Percentiles rank a stretch among this genome's conserved stretches.
phyloP scores from a whole-genome alignment of 2,797 vertebrate genomes.

The Saxicola maurus region DNA sequence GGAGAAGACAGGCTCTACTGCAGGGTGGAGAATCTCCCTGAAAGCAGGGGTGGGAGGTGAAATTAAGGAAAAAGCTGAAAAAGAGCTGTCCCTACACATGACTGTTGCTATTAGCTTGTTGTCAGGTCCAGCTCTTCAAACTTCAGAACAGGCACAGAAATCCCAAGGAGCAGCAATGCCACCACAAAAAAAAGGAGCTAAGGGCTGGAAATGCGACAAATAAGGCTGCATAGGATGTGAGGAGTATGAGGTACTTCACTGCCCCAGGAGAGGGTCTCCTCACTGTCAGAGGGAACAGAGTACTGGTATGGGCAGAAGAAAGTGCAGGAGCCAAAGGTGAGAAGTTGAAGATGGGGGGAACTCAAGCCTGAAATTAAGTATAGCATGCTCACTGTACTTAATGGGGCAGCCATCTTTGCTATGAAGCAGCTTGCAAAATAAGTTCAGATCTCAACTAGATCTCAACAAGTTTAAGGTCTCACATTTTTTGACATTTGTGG shows the following conservation, averaged over 20 bases:
- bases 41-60: accelerated
- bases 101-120: background rate
- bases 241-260: background rate
- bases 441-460: background rate
- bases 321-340: background rate
- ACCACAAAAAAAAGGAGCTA: background rate
- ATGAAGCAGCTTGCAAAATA: background rate
- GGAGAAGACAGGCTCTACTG: background rate
- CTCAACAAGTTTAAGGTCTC: background rate
- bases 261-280: background rate
- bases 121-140: background rate
- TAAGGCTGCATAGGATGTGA: background rate
- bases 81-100: background rate
- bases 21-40: background rate
- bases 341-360: background rate
- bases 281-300: accelerated
- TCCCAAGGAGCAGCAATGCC: background rate
- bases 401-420: background rate
- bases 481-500: background rate
- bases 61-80: background rate
- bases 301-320: background rate
- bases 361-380: background rate
- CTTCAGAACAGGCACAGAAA: background rate
- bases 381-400: background rate
- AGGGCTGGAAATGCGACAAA: background rate